These are phyloP conservation scores for Corythoichthys haematopterus DNA, from an alignment of 2,113 vertebrate species.

Conservation along the genomic window DNA sequence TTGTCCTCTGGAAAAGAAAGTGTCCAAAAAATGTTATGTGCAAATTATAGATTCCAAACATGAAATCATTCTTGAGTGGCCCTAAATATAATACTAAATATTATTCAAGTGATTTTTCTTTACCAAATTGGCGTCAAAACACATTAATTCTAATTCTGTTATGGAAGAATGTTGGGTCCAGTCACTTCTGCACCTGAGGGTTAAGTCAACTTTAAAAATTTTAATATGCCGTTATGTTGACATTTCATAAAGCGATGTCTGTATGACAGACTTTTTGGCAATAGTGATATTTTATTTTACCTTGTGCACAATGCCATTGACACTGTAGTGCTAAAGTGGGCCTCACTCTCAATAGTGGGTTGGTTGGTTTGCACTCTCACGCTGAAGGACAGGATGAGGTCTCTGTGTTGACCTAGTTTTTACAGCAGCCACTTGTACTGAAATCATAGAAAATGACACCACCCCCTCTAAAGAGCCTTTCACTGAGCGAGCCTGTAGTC, in stretches of 20 bases:
- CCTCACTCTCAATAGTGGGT: slow-evolving; percentile 42
- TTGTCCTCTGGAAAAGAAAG: too few species aligned
- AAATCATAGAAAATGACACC: slow-evolving; percentile 78
- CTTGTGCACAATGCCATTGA: slow-evolving; percentile 27
- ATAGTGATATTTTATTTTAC: background rate
- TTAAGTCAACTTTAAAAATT: background rate
- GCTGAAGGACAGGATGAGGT: slow-evolving; percentile 62
- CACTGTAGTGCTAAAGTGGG: slow-evolving; percentile 48
- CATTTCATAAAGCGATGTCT: background rate
- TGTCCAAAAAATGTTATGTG: too few species aligned
- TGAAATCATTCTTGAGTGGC: too few species aligned
- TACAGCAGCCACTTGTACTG: slow-evolving; percentile 68
- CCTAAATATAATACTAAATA: too few species aligned
- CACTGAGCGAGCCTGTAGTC: slow-evolving; percentile 35
- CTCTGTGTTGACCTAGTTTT: slow-evolving; percentile 70
- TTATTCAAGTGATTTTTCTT: too few species aligned
- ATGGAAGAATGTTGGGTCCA: too few species aligned
- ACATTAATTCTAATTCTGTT: too few species aligned
- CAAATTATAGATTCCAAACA: too few species aligned
- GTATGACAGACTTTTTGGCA: background rate
- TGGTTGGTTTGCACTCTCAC: slow-evolving; percentile 60
- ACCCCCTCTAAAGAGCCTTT: slow-evolving; percentile 62
- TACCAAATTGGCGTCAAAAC: too few species aligned
- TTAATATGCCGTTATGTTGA: background rate
- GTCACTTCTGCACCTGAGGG: too few species aligned